Percentiles rank a stretch among this genome's conserved stretches.
phyloP scores from a whole-genome alignment of 2,113 vertebrate species.

The Dendrocopos noguchii region DNA sequence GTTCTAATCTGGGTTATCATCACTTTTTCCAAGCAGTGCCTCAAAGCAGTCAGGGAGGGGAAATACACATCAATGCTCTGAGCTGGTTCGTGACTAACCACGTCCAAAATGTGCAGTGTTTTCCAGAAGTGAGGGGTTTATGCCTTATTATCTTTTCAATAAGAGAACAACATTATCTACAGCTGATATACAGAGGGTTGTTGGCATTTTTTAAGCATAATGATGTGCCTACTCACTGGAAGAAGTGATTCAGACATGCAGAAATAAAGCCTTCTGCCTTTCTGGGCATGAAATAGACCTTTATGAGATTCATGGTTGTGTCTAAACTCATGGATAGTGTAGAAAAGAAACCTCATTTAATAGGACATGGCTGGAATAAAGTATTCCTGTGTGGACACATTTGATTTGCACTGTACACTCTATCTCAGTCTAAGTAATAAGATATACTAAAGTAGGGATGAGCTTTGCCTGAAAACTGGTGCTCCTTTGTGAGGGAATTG shows the following conservation, averaged over 20 bases:
- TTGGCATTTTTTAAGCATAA: not conserved
- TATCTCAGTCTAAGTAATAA: not conserved
- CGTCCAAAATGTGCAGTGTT: not conserved
- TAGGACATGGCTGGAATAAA: not conserved
- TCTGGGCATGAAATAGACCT: not conserved
- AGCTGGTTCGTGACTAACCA: not conserved
- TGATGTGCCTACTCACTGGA: not conserved
- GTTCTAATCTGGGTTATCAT: conserved; percentile 50
- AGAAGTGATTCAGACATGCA: not conserved
- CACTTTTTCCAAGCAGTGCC: conserved; percentile 61
- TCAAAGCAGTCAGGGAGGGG: conserved; percentile 4
- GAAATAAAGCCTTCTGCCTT: not conserved
- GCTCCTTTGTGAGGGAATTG: not conserved
- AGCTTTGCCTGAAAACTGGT: not conserved
- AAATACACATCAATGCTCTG: not conserved
- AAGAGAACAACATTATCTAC: not conserved
- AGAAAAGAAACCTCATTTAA: not conserved
- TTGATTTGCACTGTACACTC: not conserved
- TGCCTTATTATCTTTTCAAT: conserved; percentile 22
- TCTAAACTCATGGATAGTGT: not conserved
- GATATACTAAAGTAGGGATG: not conserved
- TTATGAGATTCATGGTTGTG: not conserved
- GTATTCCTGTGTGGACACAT: not conserved
- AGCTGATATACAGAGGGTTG: not conserved
- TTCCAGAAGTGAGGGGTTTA: conserved; percentile 15